Percentiles rank a stretch among this genome's conserved stretches.
Conservation (phyloP, 92 coral and sea anemone genomes). For the Palythoa grandiflora region DNA sequence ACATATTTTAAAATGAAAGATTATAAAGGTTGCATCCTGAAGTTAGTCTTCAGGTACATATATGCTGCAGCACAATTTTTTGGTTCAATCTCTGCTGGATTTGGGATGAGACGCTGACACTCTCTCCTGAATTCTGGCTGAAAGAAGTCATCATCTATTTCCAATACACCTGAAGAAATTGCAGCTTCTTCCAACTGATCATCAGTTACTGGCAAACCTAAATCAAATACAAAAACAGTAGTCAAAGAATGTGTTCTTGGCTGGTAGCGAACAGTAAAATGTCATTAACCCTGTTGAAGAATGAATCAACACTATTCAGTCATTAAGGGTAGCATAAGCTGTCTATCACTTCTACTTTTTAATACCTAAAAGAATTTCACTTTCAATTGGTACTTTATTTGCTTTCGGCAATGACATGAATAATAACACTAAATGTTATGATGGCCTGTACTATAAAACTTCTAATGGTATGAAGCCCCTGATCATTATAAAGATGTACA, state of each 20-base stretch:
- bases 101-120: constrained; percentile 27
- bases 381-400: no score
- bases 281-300: neutral
- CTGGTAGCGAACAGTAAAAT: neutral
- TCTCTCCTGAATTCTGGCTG: constrained; percentile 26
- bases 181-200: constrained; percentile 18
- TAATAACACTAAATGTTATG: neutral
- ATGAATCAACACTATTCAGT: neutral
- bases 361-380: neutral
- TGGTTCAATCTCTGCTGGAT: constrained; percentile 13
- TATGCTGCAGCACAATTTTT: constrained; percentile 30
- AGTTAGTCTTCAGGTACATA: constrained; percentile 36
- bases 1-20: neutral
- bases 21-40: constrained; percentile 1
- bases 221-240: neutral
- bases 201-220: constrained; percentile 27
- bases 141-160: constrained; percentile 15
- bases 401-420: neutral
- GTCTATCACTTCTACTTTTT: neutral
- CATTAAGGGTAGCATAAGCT: neutral
- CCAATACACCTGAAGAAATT: constrained; percentile 11
- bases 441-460: neutral
- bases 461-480: neutral
- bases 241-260: neutral
- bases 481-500: neutral